Percentiles rank a stretch among this genome's conserved stretches.
Conservation (phyloP, 2,797 vertebrate genomes). For the Amblyopsis hoosieri region DNA sequence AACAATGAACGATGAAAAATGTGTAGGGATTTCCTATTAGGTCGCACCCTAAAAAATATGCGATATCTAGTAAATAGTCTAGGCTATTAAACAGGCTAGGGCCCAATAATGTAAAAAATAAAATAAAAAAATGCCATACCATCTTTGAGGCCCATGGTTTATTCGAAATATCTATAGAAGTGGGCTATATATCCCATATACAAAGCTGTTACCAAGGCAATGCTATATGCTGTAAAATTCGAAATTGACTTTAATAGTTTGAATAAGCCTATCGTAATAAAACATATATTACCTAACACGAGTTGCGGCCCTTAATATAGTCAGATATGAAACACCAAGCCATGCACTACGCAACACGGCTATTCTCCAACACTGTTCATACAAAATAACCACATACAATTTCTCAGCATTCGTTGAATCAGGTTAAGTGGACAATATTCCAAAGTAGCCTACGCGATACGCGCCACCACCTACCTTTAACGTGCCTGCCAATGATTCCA, state of each 20-base stretch:
- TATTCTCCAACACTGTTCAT: not conserved
- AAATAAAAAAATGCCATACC: too few species aligned
- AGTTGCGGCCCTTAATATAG: slow-evolving; percentile 58
- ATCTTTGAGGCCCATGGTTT: too few species aligned
- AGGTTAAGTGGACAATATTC: slow-evolving; percentile 26
- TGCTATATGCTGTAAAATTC: too few species aligned
- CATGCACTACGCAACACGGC: slow-evolving; percentile 27
- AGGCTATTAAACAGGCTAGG: slow-evolving; percentile 52
- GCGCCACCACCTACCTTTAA: slow-evolving; percentile 71
- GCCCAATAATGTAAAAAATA: slow-evolving; percentile 5
- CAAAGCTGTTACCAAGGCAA: too few species aligned
- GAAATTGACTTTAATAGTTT: too few species aligned
- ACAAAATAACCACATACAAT: not conserved
- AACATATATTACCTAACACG: slow-evolving; percentile 13
- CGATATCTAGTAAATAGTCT: slow-evolving; percentile 1
- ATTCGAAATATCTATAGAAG: too few species aligned
- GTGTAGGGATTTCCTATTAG: not conserved
- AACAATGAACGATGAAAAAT: not conserved
- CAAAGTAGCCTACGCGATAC: slow-evolving; percentile 32
- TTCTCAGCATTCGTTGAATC: slow-evolving; percentile 4
- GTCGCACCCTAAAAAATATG: slow-evolving; percentile 18
- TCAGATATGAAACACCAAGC: slow-evolving; percentile 37
- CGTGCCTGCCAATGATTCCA: slow-evolving; percentile 63
- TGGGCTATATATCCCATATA: too few species aligned
- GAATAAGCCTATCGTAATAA: too few species aligned